Percentiles rank a stretch among this genome's conserved stretches.
These are phyloP conservation scores for Heptranchias perlo DNA, from an alignment of 2,113 vertebrate species.

Conservation along the genomic window DNA sequence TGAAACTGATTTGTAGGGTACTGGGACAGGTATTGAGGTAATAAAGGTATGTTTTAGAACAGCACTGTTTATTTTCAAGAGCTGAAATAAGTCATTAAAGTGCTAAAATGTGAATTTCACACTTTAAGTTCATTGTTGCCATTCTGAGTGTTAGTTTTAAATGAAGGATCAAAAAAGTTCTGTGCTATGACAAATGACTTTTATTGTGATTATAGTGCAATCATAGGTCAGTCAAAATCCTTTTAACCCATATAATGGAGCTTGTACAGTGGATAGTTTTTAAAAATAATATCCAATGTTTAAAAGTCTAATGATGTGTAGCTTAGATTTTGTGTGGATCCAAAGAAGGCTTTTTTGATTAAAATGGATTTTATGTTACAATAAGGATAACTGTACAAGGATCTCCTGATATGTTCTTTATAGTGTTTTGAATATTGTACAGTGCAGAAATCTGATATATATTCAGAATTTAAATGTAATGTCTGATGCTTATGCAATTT, in stretches of 20 bases:
- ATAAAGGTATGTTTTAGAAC: not conserved
- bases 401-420: conserved; percentile 14
- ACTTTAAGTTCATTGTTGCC: not conserved
- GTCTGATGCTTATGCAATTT: not conserved
- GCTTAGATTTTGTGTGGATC: not conserved
- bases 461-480: conserved; percentile 30
- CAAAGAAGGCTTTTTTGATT: not conserved
- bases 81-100: not conserved
- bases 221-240: not conserved
- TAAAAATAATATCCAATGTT: not conserved
- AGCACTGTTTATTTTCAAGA: not conserved
- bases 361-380: not conserved
- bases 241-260: conserved; percentile 1
- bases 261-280: not conserved
- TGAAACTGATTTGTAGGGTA: not conserved
- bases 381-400: not conserved
- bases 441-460: conserved; percentile 28
- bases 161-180: not conserved
- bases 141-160: not conserved
- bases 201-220: not conserved
- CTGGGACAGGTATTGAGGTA: not conserved
- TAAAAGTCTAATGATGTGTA: not conserved
- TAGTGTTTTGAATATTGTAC: conserved; percentile 18
- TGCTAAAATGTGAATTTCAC: not conserved
- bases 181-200: not conserved